These are phyloP conservation scores for Pachypanchax playfairii DNA, from an alignment of 2,113 vertebrate species.

Conservation along the genomic window DNA sequence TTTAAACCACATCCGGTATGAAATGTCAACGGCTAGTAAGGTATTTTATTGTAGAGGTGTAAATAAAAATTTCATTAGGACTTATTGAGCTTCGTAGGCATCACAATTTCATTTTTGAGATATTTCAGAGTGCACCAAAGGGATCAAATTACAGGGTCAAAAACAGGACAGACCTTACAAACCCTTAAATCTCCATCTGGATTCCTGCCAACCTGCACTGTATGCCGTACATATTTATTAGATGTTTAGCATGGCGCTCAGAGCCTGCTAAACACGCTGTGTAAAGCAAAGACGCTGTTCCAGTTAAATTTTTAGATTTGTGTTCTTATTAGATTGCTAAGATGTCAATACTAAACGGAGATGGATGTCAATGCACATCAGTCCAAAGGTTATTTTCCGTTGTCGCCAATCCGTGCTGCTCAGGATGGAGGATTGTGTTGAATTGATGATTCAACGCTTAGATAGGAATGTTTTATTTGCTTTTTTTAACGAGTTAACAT, in stretches of 20 bases:
- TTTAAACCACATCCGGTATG: not conserved
- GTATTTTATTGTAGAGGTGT: too few species aligned
- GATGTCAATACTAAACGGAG: not conserved
- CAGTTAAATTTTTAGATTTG: not conserved
- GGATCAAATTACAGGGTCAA: slow-evolving; percentile 6
- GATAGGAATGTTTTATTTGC: too few species aligned
- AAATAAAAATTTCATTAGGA: too few species aligned
- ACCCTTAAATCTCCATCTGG: not conserved
- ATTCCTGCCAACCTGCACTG: not conserved
- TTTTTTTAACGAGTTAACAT: too few species aligned
- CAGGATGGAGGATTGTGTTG: too few species aligned
- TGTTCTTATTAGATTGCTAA: slow-evolving; percentile 1
- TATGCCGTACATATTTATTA: not conserved
- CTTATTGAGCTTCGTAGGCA: not conserved
- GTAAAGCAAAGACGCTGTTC: not conserved
- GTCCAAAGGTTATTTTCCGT: too few species aligned
- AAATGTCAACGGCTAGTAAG: too few species aligned
- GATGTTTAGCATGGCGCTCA: not conserved
- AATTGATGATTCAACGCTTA: too few species aligned
- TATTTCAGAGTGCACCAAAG: not conserved
- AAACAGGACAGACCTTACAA: not conserved
- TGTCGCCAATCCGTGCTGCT: too few species aligned
- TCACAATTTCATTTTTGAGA: not conserved
- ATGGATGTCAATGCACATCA: slow-evolving; percentile 16
- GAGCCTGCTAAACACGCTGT: not conserved